Evolutionary conservation across 2,888 invertebrate species (phyloP), one percentile per base, ranked within the genome.

Genomic region (Druceiella hillmani): DNA sequence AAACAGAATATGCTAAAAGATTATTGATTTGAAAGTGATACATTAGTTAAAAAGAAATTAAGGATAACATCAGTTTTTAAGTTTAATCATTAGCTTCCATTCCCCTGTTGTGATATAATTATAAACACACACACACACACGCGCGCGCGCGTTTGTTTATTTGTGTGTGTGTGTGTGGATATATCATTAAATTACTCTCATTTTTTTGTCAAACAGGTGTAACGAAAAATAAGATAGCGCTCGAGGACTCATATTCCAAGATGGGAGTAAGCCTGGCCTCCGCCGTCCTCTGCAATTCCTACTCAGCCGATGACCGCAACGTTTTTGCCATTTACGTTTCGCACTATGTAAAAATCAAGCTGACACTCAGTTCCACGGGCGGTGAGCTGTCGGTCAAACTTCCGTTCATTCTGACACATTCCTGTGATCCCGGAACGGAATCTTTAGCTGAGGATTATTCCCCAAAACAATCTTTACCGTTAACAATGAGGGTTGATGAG

Each of bases 301-400:
- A 67, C 57, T 72, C 76, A 10, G 76, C 80, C 0, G 83, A 87
- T 46, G 87, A 87, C 48, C 75, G 88, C 41, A 90, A 90, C 59
- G 88, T 87, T 0, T 90, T 90, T 54, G 90, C 90, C 36, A 91
- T 91, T 51, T 90, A 90, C 65, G 90, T 91, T 6, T 88, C 89
- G 0, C 91, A 91, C 58, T 91, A 91, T 57, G 88, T 90, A 4
- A 90, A 91, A 76, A 83, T 90, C 0, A 89, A 89, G 62, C 69
- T 89, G 0, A 71, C 84, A 1, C 74, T 88, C 14, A 87, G 87
- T 41, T 79, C 85, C 3, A 86, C 90, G 76, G 87, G 87, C 1
- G 87, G 87, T 2, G 84, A 85, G 41, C 64, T 89, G 4, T 83
- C 85, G 1, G 62, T 88, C 2, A 89, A 89, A 58, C 61, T 89